Percentiles rank a stretch among this genome's conserved stretches.
Evolutionary conservation across 2,113 vertebrate genomes (phyloP).

Genomic region (Oreochromis spilurus): DNA sequence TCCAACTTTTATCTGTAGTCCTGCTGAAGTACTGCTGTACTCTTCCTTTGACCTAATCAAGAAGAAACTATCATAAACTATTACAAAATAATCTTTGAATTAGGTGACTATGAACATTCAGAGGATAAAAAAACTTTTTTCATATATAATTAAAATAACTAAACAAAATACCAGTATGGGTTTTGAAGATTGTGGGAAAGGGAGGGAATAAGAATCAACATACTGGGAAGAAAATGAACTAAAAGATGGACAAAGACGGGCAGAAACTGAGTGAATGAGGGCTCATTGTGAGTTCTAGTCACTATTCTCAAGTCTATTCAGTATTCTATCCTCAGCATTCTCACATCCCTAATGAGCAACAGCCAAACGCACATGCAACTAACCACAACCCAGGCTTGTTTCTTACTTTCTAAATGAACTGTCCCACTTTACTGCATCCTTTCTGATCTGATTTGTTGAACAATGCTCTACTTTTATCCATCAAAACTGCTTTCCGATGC

Average conservation of each 20-base stretch:
- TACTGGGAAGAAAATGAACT: not conserved
- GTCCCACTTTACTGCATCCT: not conserved
- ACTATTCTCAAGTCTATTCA: slow-evolving; percentile 33
- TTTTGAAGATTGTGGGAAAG: not conserved
- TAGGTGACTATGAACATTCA: not conserved
- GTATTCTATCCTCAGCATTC: slow-evolving; percentile 32
- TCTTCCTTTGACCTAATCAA: not conserved
- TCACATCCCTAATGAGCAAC: slow-evolving; percentile 29
- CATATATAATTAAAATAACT: not conserved
- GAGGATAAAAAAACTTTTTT: not conserved
- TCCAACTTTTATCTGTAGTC: not conserved
- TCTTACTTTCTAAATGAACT: not conserved
- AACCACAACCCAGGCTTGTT: not conserved
- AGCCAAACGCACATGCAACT: slow-evolving; percentile 8
- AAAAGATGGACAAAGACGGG: not conserved
- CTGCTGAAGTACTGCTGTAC: not conserved
- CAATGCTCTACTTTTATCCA: not conserved
- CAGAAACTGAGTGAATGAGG: not conserved
- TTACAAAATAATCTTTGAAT: not conserved
- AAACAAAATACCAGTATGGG: not conserved
- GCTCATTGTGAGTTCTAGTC: slow-evolving; percentile 36
- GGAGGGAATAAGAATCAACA: not conserved
- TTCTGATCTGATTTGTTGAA: not conserved
- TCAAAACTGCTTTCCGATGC: not conserved
- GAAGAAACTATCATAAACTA: not conserved